These are phyloP conservation scores for Orussus abietinus DNA, from an alignment of 1,140 invertebrate genomes.

Conservation along the genomic window DNA sequence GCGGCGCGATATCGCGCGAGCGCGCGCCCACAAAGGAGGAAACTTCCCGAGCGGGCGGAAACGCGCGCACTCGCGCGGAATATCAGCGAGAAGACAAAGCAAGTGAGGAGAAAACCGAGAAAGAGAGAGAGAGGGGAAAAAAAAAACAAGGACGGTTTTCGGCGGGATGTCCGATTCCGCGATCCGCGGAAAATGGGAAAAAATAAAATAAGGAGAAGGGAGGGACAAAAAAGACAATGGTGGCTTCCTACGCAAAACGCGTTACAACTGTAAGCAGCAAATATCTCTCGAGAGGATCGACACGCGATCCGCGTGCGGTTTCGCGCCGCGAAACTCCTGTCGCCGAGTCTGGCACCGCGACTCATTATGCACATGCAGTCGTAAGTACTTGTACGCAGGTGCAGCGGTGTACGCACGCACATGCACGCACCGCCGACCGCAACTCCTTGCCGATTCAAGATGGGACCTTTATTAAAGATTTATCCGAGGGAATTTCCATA, in stretches of 20 bases:
- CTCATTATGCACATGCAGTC: no score
- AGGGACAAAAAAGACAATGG: slow-evolving; percentile 19
- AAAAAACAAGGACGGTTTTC: slow-evolving; percentile 14
- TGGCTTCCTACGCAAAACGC: slow-evolving; percentile 37
- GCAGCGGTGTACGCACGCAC: slow-evolving; percentile 19
- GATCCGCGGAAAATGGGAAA: no score
- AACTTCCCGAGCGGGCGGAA: no score
- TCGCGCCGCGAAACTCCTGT: no score
- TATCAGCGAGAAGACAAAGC: no score
- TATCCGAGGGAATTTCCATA: not conserved
- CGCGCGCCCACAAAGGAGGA: no score
- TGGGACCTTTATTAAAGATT: slow-evolving; percentile 13
- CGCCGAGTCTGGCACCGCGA: no score
- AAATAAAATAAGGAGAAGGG: slow-evolving; percentile 13
- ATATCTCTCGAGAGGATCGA: slow-evolving; percentile 47
- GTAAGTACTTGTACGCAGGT: slow-evolving; percentile 35
- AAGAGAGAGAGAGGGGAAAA: slow-evolving; percentile 10
- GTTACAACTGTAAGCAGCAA: slow-evolving; percentile 50
- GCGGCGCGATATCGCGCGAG: no score
- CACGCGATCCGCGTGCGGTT: slow-evolving; percentile 43
- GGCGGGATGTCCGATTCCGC: no score
- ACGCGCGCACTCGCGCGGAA: no score
- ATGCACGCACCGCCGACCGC: slow-evolving; percentile 11
- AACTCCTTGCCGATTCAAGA: slow-evolving; percentile 34
- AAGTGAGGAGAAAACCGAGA: slow-evolving; percentile 11